Evolutionary conservation across 2,888 invertebrate species (phyloP).

Genomic region (Cryptus armator): DNA sequence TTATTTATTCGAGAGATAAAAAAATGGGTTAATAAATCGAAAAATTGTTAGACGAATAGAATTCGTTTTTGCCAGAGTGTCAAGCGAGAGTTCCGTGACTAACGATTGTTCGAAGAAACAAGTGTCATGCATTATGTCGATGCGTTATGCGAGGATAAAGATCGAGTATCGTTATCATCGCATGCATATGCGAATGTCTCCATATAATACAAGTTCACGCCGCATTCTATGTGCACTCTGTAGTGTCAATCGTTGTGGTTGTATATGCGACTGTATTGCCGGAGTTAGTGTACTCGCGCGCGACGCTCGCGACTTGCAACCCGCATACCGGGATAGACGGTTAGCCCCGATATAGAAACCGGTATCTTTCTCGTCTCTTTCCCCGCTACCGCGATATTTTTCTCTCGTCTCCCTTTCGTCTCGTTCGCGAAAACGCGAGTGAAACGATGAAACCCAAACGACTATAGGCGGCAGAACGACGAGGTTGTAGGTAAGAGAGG

Average conservation of each 20-base stretch:
- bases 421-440: slow-evolving; percentile 41
- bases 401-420: slow-evolving; percentile 18
- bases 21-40: not conserved
- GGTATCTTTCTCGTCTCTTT: slow-evolving; percentile 21
- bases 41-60: not conserved
- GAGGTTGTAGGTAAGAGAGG: slow-evolving; percentile 15
- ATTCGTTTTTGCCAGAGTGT: not conserved
- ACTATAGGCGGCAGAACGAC: not conserved
- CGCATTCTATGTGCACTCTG: not conserved
- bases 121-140: slow-evolving; percentile 28
- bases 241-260: slow-evolving; percentile 10
- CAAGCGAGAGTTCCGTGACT: not conserved
- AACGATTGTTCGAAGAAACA: slow-evolving; percentile 14
- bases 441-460: slow-evolving; percentile 15
- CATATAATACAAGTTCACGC: slow-evolving; percentile 25
- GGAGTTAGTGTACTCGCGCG: slow-evolving; percentile 19
- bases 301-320: slow-evolving; percentile 33
- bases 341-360: slow-evolving; percentile 48
- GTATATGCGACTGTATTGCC: slow-evolving; percentile 3
- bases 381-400: not conserved
- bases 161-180: slow-evolving; percentile 32
- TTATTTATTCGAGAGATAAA: not conserved
- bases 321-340: slow-evolving; percentile 42
- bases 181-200: slow-evolving; percentile 16
- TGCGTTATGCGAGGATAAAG: not conserved